A percentile compares a stretch with the other conserved stretches of the same genome.
Conservation (phyloP, 2,797 vertebrate species). For the Microchirus variegatus region DNA sequence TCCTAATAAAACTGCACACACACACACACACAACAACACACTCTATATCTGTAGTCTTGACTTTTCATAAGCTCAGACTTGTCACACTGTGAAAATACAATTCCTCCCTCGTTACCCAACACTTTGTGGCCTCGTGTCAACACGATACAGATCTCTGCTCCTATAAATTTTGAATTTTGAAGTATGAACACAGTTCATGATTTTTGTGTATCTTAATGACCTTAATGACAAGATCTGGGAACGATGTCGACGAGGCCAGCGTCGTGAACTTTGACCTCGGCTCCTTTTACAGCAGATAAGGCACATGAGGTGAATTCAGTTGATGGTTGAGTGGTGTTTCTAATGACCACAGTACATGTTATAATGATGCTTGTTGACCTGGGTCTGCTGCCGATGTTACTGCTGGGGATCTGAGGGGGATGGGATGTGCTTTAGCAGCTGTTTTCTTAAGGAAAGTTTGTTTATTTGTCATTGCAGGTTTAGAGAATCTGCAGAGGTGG, state of each 20-base stretch:
- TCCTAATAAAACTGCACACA: constrained; percentile 50
- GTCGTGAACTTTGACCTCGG: constrained; percentile 27
- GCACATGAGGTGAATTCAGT: constrained; percentile 63
- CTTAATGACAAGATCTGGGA: constrained; percentile 24
- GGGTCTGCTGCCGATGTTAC: constrained; percentile 60
- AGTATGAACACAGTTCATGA: too few relatives aligned
- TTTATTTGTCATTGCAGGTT: not conserved
- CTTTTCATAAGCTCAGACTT: constrained; percentile 29
- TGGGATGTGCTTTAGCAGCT: constrained; percentile 40
- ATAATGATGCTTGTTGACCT: constrained; percentile 66
- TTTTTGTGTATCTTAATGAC: too few relatives aligned
- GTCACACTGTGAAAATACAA: constrained; percentile 16
- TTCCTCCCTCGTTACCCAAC: constrained; percentile 7
- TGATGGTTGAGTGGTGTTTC: constrained; percentile 64
- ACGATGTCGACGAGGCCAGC: constrained; percentile 12
- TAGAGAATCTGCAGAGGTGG: not conserved
- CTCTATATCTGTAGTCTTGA: constrained; percentile 32
- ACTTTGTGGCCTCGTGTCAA: constrained; percentile 19
- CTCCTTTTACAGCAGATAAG: constrained; percentile 55
- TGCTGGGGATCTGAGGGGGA: constrained; percentile 48
- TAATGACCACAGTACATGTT: constrained; percentile 68
- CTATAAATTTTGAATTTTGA: constrained; percentile 7
- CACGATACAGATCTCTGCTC: constrained; percentile 8
- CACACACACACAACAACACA: constrained; percentile 17
- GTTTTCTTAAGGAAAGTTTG: constrained; percentile 11